Percentiles rank a stretch among this genome's conserved stretches.
Evolutionary conservation across 1,140 invertebrate genomes (phyloP).

Genomic region (Caenorhabditis brenneri): DNA sequence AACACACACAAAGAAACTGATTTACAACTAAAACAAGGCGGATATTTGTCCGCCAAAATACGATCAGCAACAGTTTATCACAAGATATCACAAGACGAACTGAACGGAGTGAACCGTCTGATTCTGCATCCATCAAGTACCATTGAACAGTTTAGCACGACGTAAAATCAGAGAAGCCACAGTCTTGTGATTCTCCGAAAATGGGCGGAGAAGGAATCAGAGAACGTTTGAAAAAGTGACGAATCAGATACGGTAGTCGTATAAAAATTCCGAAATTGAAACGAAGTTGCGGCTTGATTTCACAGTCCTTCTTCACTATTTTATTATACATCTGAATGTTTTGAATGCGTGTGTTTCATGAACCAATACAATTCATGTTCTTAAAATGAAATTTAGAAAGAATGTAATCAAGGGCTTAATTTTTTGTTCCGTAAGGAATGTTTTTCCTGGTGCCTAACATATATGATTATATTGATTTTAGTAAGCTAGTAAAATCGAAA

Average conservation of each 20-base stretch:
- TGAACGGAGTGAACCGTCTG: not conserved
- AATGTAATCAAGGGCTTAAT: no score
- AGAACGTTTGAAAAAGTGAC: not conserved
- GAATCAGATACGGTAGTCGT: not conserved
- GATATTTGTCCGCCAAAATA: slow-evolving; percentile 6
- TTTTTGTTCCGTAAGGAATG: no score
- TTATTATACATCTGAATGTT: no score
- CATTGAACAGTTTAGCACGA: slow-evolving; percentile 36
- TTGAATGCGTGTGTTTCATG: no score
- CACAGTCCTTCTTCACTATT: no score
- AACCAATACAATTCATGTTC: no score
- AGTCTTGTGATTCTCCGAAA: slow-evolving; percentile 13
- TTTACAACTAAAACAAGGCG: slow-evolving; percentile 2
- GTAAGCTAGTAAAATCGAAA: no score
- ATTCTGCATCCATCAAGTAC: not conserved
- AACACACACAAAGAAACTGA: not conserved
- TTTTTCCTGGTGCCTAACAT: no score
- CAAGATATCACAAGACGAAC: not conserved
- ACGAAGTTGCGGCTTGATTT: not conserved
- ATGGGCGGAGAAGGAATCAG: not conserved
- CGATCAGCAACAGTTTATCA: slow-evolving; percentile 6
- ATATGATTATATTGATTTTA: no score
- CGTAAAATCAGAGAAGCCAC: not conserved
- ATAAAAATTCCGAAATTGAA: not conserved
- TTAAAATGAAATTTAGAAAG: no score